Evolutionary conservation across 2,888 invertebrate species (phyloP).

Genomic region (Synergus itoensis): DNA sequence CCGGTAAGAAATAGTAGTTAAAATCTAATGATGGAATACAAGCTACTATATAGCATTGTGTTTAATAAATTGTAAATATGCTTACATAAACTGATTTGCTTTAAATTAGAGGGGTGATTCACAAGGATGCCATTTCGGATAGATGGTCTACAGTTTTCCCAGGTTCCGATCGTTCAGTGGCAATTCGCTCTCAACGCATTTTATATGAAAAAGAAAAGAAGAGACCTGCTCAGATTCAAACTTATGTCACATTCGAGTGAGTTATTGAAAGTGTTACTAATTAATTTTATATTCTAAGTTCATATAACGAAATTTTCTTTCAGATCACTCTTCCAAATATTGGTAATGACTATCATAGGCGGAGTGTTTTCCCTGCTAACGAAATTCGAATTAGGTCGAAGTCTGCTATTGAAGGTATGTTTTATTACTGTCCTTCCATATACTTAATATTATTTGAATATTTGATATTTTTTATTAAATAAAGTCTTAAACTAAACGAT

Average conservation of each 20-base stretch:
- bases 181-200: conserved; percentile 89
- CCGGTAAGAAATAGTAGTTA: conserved; percentile 75
- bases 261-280: conserved; percentile 27
- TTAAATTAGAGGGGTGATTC: conserved; percentile 78
- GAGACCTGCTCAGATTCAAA: conserved; percentile 88
- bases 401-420: conserved; percentile 83
- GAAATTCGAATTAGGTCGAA: conserved; percentile 82
- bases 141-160: conserved; percentile 88
- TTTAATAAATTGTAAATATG: background rate
- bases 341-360: conserved; percentile 81
- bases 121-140: conserved; percentile 76
- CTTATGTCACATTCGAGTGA: conserved; percentile 83
- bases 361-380: conserved; percentile 82
- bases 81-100: conserved; percentile 38
- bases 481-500: conserved; percentile 11
- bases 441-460: background rate
- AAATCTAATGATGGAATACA: background rate
- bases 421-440: background rate
- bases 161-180: conserved; percentile 90
- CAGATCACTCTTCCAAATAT: conserved; percentile 79
- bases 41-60: background rate
- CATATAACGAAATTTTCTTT: conserved; percentile 57
- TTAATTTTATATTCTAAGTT: conserved; percentile 16
- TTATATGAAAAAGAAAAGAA: conserved; percentile 84
- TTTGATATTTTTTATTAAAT: background rate